These are phyloP conservation scores for Aromia moschata DNA, from an alignment of 2,888 invertebrate genomes.

Conservation along the genomic window DNA sequence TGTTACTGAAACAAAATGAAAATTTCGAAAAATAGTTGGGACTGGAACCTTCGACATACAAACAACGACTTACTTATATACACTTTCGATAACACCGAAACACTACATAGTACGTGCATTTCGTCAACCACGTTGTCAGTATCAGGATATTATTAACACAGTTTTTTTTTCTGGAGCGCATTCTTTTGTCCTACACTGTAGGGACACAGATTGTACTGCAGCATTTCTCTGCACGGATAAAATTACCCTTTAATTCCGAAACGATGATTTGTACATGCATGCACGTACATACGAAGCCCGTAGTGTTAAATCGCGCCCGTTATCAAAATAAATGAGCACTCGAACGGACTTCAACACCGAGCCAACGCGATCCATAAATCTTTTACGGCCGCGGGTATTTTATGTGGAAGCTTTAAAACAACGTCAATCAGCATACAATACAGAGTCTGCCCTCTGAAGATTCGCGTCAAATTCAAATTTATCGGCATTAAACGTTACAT, in stretches of 20 bases:
- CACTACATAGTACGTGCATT: too few species aligned
- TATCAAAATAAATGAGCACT: background rate
- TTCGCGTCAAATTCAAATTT: conserved; percentile 32
- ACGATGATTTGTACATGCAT: background rate
- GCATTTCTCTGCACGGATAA: background rate
- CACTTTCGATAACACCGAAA: too few species aligned
- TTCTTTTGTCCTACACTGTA: background rate
- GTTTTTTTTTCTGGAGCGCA: background rate
- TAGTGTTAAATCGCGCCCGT: background rate
- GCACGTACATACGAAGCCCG: background rate
- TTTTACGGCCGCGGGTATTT: conserved; percentile 34
- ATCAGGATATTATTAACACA: background rate
- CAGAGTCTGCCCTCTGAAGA: conserved; percentile 31
- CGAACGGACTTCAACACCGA: background rate
- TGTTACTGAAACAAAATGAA: too few species aligned
- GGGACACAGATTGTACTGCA: background rate
- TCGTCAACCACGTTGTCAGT: too few species aligned
- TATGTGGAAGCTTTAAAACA: conserved; percentile 37
- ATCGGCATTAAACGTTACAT: conserved; percentile 28
- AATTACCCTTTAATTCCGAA: background rate
- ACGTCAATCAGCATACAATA: conserved; percentile 40
- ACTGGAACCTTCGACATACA: too few species aligned
- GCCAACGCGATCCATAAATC: conserved; percentile 35
- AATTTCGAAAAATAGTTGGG: too few species aligned
- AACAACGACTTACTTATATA: too few species aligned